phyloP scores from a whole-genome alignment of 2,113 vertebrate genomes.

The Acrocephalus arundinaceus region DNA sequence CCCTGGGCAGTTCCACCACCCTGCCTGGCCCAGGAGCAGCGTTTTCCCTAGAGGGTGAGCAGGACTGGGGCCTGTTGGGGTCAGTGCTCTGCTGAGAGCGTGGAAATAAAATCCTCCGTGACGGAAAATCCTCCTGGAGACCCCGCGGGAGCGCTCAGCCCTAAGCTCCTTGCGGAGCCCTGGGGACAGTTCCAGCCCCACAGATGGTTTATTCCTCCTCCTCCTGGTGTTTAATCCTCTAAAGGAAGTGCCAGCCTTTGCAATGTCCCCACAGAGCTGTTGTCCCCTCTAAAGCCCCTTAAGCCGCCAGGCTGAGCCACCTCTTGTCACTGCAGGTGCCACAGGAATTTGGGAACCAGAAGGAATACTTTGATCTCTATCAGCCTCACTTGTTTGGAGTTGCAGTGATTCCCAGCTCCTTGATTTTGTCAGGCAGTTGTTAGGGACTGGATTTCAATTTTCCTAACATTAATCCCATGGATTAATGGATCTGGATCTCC shows the following conservation, averaged over 20 bases:
- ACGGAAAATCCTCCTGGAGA: not conserved
- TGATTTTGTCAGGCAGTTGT: not conserved
- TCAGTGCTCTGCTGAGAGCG: rapidly evolving
- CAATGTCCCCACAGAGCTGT: not conserved
- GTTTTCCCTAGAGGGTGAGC: rapidly evolving
- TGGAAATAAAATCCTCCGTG: not conserved
- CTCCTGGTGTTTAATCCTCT: not conserved
- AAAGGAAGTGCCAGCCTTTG: not conserved
- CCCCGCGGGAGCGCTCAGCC: not conserved
- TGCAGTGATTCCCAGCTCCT: not conserved
- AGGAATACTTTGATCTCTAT: not conserved
- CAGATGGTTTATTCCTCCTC: not conserved
- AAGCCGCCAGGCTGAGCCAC: rapidly evolving
- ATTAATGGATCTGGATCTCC: not conserved
- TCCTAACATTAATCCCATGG: rapidly evolving
- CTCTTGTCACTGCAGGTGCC: not conserved
- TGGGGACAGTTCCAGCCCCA: not conserved
- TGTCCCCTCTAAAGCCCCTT: not conserved
- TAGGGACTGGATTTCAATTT: not conserved
- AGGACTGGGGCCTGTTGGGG: rapidly evolving
- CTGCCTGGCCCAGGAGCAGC: not conserved
- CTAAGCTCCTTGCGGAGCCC: not conserved
- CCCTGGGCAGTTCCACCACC: not conserved
- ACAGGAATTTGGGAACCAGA: not conserved
- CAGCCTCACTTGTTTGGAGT: not conserved